phyloP scores from a whole-genome alignment of 2,888 invertebrate genomes.

The Noctua janthina region DNA sequence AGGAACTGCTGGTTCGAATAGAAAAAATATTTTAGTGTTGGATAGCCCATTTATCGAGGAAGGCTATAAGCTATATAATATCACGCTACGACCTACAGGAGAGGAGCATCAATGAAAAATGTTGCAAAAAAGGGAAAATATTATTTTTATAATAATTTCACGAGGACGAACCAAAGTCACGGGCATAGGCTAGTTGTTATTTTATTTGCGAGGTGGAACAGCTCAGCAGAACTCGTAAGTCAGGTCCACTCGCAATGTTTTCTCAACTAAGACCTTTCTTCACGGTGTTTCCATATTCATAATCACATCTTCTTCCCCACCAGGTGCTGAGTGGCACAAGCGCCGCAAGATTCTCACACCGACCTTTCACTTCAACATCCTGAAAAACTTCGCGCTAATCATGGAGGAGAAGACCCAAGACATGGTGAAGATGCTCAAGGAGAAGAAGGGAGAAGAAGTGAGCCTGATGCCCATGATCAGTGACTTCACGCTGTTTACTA shows the following conservation, averaged over 20 bases:
- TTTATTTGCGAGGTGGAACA: background rate
- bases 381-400: slow-evolving; percentile 82
- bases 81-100: no score
- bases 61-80: no score
- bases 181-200: no score
- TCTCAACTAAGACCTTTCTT: background rate
- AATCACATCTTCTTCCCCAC: background rate
- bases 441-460: slow-evolving; percentile 66
- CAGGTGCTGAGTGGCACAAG: slow-evolving; percentile 90
- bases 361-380: slow-evolving; percentile 92
- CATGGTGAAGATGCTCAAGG: slow-evolving; percentile 74
- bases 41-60: no score
- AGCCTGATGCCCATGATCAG: slow-evolving; percentile 90
- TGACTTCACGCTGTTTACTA: slow-evolving; percentile 90
- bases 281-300: background rate
- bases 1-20: no score
- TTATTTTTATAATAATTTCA: no score
- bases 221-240: background rate
- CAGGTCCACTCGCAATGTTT: background rate
- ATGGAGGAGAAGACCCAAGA: slow-evolving; percentile 79
- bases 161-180: no score
- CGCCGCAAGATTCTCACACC: slow-evolving; percentile 92
- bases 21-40: no score
- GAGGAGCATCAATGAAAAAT: no score
- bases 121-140: no score